Evolutionary conservation across 2,797 vertebrate species (phyloP).

Genomic region (Spinus pinus): DNA sequence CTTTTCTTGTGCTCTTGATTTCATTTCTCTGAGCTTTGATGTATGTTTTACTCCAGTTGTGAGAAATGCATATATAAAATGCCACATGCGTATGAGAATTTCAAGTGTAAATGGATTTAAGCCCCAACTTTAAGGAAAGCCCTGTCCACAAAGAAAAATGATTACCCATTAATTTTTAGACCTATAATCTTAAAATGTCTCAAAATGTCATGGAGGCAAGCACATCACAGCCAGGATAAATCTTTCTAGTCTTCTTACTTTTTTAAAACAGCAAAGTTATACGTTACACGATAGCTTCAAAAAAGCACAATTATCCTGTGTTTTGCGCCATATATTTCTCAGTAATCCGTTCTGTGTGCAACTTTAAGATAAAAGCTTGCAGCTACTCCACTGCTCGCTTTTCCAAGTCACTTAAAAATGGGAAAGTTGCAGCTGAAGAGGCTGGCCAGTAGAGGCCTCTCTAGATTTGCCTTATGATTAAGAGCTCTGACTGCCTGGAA

Average conservation of each 20-base stretch:
- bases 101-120: constrained; percentile 34
- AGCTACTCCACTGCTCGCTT: neutral
- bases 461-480: constrained; percentile 84
- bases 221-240: constrained; percentile 33
- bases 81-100: neutral
- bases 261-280: neutral
- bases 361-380: constrained; percentile 56
- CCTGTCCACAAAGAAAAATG: neutral
- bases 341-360: constrained; percentile 38
- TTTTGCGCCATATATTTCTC: constrained; percentile 7
- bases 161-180: constrained; percentile 46
- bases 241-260: constrained; percentile 41
- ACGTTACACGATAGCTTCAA: neutral
- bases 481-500: constrained; percentile 37
- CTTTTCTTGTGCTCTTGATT: neutral
- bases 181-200: constrained; percentile 57
- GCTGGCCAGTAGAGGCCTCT: constrained; percentile 95
- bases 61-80: constrained; percentile 3
- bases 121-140: constrained; percentile 6
- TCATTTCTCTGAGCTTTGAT: constrained; percentile 37
- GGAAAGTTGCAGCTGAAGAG: constrained; percentile 55
- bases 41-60: neutral
- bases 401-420: neutral
- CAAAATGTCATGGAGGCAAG: constrained; percentile 9
- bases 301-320: constrained; percentile 27